A percentile compares a stretch with the other conserved stretches of the same genome.
These are phyloP conservation scores for Fulica atra DNA, from an alignment of 2,113 vertebrate genomes.

Conservation along the genomic window DNA sequence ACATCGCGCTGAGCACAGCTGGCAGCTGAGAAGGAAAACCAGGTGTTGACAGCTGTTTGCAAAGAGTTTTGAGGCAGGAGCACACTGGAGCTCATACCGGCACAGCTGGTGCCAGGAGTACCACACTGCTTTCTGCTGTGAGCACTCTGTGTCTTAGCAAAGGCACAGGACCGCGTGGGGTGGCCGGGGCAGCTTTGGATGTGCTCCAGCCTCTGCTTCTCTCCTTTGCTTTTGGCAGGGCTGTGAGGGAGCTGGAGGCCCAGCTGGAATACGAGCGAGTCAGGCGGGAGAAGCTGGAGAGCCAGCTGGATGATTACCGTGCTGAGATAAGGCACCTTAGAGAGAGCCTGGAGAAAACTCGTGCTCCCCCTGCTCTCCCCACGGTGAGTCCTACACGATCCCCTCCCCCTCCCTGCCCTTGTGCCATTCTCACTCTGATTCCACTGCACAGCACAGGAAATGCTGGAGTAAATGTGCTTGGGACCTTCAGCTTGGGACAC, in stretches of 20 bases:
- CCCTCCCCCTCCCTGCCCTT: no score
- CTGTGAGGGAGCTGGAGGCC: conserved; percentile 69
- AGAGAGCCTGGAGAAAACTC: conserved; percentile 20
- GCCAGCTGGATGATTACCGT: conserved; percentile 74
- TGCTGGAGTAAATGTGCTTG: neutral
- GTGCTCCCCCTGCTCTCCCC: neutral
- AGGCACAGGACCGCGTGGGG: neutral
- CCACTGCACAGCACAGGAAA: neutral
- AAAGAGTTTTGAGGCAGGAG: neutral
- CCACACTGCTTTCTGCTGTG: neutral
- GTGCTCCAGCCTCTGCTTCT: neutral
- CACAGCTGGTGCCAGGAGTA: neutral
- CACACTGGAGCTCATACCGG: neutral
- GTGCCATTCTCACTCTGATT: neutral
- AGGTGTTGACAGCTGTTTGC: rapidly evolving
- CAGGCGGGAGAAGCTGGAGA: conserved; percentile 80
- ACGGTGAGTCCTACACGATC: neutral
- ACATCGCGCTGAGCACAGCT: neutral
- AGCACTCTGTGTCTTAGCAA: neutral
- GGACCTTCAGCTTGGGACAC: neutral
- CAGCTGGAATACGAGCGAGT: conserved; percentile 78
- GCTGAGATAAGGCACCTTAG: conserved; percentile 71
- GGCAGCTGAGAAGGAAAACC: rapidly evolving
- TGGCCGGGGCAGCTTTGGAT: neutral
- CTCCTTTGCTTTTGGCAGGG: conserved; percentile 53